phyloP scores from a whole-genome alignment of 1,140 invertebrate genomes.

The Tetranychus urticae region DNA sequence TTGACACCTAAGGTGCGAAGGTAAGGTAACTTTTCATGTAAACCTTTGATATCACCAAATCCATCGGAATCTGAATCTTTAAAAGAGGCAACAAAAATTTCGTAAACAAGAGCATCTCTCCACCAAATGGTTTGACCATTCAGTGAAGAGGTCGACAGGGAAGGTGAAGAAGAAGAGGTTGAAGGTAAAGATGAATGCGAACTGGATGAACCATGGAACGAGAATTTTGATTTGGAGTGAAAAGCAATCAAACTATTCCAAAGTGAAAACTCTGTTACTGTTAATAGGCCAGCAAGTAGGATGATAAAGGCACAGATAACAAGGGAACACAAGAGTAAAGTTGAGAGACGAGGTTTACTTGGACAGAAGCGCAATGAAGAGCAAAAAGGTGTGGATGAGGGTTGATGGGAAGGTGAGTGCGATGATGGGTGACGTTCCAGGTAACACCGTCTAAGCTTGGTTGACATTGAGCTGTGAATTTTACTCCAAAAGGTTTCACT shows the following conservation, averaged over 20 bases:
- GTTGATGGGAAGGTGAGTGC: neutral
- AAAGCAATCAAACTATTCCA: neutral
- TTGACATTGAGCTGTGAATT: neutral
- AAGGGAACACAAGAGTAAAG: neutral
- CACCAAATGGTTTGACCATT: conserved; percentile 31
- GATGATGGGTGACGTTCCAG: neutral
- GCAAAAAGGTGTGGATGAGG: neutral
- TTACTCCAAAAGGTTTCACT: neutral
- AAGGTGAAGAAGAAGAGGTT: too few species aligned
- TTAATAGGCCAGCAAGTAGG: neutral
- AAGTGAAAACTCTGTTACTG: neutral
- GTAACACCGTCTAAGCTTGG: neutral
- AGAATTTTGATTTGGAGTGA: neutral
- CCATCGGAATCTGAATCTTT: conserved; percentile 35
- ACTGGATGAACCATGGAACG: neutral
- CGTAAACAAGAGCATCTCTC: conserved; percentile 51
- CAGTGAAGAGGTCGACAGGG: too few species aligned
- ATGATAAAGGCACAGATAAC: neutral
- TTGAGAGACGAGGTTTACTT: neutral
- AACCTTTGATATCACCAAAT: conserved; percentile 14
- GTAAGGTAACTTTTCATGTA: conserved; percentile 10
- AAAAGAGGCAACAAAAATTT: conserved; percentile 56
- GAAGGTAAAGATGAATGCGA: too few species aligned
- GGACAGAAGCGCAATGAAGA: neutral
- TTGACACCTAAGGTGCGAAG: conserved; percentile 32